Percentiles rank a stretch among this genome's conserved stretches.
Evolutionary conservation across 2,888 invertebrate genomes (phyloP).

Genomic region (Augochlorella aurata): DNA sequence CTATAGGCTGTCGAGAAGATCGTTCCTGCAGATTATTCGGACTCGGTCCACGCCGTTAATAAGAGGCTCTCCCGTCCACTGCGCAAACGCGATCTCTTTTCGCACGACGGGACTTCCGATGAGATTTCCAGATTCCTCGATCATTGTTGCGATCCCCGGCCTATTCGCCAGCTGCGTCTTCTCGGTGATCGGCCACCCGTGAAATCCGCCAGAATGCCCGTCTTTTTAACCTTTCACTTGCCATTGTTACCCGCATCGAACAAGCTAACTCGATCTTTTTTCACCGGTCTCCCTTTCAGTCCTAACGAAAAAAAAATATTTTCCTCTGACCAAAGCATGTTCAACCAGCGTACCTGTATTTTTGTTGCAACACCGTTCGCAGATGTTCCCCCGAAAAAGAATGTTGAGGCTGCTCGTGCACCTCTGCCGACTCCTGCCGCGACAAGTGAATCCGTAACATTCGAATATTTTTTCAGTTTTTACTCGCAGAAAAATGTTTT

Average conservation of each 20-base stretch:
- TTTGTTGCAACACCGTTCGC: too few relatives aligned
- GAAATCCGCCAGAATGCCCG: slow-evolving; percentile 18
- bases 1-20: slow-evolving; percentile 65
- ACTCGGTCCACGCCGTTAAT: slow-evolving; percentile 40
- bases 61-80: slow-evolving; percentile 19
- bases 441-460: too few relatives aligned
- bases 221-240: background rate
- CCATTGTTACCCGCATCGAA: background rate
- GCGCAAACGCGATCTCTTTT: slow-evolving; percentile 17
- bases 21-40: slow-evolving; percentile 59
- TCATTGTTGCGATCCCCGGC: slow-evolving; percentile 17
- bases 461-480: too few relatives aligned
- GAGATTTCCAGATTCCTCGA: slow-evolving; percentile 38
- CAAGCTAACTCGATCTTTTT: background rate
- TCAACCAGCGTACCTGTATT: too few relatives aligned
- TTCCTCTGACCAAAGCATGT: background rate
- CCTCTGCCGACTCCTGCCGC: too few relatives aligned
- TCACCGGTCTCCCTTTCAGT: background rate
- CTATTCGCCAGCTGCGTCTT: slow-evolving; percentile 28
- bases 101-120: slow-evolving; percentile 18
- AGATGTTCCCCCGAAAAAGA: too few relatives aligned
- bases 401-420: too few relatives aligned
- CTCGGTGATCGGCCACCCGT: background rate
- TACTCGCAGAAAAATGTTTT: too few relatives aligned
- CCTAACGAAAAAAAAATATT: background rate